phyloP scores from a whole-genome alignment of 1,140 invertebrate genomes.

The Oncopeltus fasciatus region DNA sequence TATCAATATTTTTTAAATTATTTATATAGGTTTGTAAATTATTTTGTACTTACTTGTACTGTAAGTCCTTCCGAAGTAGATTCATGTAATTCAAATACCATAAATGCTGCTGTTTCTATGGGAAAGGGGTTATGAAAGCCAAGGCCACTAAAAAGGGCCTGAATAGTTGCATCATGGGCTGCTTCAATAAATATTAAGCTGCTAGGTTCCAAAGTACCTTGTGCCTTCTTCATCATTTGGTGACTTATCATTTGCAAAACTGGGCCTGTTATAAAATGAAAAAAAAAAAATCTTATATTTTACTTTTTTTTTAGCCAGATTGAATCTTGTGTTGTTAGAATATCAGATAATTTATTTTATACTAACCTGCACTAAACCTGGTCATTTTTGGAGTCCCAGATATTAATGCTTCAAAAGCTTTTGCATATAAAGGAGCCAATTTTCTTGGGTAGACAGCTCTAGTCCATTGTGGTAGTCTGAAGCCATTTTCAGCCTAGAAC shows the following conservation, averaged over 20 bases:
- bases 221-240: constrained; percentile 37
- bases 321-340: background rate
- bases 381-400: constrained; percentile 11
- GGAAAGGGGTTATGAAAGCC: background rate
- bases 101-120: constrained; percentile 14
- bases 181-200: constrained; percentile 58
- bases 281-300: too few relatives aligned
- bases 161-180: constrained; percentile 59
- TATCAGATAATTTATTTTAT: background rate
- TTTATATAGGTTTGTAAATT: too few relatives aligned
- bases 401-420: background rate
- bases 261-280: constrained; percentile 33
- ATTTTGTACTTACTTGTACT: constrained; percentile 4
- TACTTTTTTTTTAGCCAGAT: background rate
- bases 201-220: constrained; percentile 31
- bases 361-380: constrained; percentile 9
- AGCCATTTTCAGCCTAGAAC: constrained; percentile 16
- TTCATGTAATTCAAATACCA: constrained; percentile 16
- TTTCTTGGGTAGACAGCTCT: constrained; percentile 9
- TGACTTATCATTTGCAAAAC: constrained; percentile 46
- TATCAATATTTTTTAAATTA: too few relatives aligned
- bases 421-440: background rate
- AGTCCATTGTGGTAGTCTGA: constrained; percentile 13
- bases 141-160: constrained; percentile 1
- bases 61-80: background rate